phyloP scores from a whole-genome alignment of 2,113 vertebrate species.

The Donacobius atricapilla region DNA sequence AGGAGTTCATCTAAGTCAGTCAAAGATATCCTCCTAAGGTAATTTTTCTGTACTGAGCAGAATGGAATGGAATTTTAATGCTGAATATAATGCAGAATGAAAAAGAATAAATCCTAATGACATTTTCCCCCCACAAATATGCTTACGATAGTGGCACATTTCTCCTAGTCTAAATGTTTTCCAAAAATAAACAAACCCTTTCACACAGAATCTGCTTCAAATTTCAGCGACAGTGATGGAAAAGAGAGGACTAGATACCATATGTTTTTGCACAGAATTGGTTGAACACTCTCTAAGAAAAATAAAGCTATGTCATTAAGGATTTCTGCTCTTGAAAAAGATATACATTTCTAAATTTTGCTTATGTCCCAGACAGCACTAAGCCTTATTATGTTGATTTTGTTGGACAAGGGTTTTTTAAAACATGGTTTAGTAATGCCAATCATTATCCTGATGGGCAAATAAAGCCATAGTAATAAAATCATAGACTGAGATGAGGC shows the following conservation, averaged over 20 bases:
- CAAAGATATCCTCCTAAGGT: background rate
- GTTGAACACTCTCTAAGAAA: background rate
- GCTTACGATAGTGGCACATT: background rate
- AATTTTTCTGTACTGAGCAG: background rate
- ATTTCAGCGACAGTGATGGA: background rate
- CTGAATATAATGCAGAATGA: background rate
- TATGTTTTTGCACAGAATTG: background rate
- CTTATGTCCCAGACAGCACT: background rate
- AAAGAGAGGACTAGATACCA: background rate
- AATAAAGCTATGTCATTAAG: background rate
- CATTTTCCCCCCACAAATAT: background rate
- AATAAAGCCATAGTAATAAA: background rate
- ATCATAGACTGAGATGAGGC: background rate
- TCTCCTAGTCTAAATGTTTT: background rate
- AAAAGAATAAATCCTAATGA: background rate
- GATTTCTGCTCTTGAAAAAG: background rate
- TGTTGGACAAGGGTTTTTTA: fast-evolving
- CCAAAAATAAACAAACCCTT: background rate
- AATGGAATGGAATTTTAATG: background rate
- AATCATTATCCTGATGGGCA: background rate
- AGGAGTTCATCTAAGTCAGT: background rate
- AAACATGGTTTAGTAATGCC: background rate
- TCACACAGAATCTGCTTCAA: background rate
- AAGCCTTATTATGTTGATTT: background rate
- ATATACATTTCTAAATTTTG: background rate